Conservation (phyloP, 2,797 vertebrate species). For the Dryobates pubescens region DNA sequence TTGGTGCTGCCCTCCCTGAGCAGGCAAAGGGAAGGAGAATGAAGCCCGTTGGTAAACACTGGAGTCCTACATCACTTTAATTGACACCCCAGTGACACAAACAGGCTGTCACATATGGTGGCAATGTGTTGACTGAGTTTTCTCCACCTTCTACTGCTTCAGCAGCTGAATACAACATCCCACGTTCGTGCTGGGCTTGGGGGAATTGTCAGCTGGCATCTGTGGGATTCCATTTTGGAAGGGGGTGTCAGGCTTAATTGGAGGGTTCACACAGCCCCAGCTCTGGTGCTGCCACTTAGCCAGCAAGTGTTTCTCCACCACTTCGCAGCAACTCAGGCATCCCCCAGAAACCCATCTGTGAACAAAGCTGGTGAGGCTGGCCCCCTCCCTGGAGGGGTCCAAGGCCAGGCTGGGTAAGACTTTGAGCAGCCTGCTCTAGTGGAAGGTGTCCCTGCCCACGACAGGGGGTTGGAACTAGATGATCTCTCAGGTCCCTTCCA, state of each 20-base stretch:
- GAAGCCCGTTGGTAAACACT: background rate
- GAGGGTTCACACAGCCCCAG: constrained; percentile 63
- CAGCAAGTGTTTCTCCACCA: constrained; percentile 62
- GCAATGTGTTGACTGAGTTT: background rate
- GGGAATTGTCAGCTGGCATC: constrained; percentile 54
- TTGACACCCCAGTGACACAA: constrained; percentile 12
- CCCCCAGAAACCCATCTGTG: constrained; percentile 73
- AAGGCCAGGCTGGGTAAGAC: too few relatives aligned
- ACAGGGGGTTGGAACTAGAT: too few relatives aligned
- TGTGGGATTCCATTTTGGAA: constrained; percentile 58
- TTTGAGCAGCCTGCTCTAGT: too few relatives aligned
- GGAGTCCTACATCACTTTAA: background rate
- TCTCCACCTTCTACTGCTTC: background rate
- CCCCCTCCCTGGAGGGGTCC: too few relatives aligned
- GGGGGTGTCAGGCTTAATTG: constrained; percentile 76
- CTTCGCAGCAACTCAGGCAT: constrained; percentile 55
- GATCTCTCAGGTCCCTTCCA: too few relatives aligned
- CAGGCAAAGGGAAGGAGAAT: background rate
- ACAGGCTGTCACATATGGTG: background rate
- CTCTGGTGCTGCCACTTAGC: constrained; percentile 59
- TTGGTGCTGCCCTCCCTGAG: background rate
- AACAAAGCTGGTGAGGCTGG: too few relatives aligned
- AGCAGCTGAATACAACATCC: constrained; percentile 7
- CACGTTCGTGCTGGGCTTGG: background rate
- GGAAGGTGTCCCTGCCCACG: too few relatives aligned